These are phyloP conservation scores for Borostomias antarcticus DNA, from an alignment of 2,797 vertebrate species.

Conservation along the genomic window DNA sequence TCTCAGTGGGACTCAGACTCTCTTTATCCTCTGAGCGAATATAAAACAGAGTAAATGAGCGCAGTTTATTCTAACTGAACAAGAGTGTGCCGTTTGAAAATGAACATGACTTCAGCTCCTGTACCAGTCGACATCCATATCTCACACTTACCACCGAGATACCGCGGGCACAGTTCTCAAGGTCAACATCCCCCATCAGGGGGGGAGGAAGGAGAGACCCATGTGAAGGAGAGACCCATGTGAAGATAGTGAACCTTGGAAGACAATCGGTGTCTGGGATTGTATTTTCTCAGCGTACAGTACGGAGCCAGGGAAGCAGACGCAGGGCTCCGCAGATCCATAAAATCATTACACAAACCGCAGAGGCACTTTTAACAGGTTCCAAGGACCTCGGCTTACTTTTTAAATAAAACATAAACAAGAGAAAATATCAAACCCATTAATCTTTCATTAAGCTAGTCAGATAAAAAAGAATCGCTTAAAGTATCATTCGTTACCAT, in stretches of 20 bases:
- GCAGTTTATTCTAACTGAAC: conserved; percentile 37
- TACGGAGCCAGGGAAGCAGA: conserved; percentile 56
- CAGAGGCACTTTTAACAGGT: conserved; percentile 80
- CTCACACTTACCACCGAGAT: neutral
- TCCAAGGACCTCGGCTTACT: conserved; percentile 77
- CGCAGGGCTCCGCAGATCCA: conserved; percentile 73
- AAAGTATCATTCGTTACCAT: conserved; percentile 93
- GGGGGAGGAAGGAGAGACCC: too few species aligned
- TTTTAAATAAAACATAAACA: conserved; percentile 91
- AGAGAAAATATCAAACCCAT: conserved; percentile 97
- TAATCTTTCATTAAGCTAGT: conserved; percentile 99
- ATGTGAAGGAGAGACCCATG: too few species aligned
- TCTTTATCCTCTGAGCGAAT: conserved; percentile 42
- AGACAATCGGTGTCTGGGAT: conserved; percentile 52
- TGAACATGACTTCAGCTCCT: conserved; percentile 34
- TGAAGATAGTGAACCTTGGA: conserved; percentile 40
- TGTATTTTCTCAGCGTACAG: conserved; percentile 53
- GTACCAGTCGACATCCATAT: conserved; percentile 24
- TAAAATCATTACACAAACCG: conserved; percentile 76
- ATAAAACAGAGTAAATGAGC: conserved; percentile 22
- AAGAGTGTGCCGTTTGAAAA: conserved; percentile 61
- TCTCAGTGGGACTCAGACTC: neutral
- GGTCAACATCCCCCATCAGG: conserved; percentile 41
- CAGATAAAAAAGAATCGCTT: conserved; percentile 99
- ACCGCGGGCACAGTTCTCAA: conserved; percentile 28